Evolutionary conservation across 2,113 vertebrate genomes (phyloP).

Genomic region (Theristicus caerulescens): DNA sequence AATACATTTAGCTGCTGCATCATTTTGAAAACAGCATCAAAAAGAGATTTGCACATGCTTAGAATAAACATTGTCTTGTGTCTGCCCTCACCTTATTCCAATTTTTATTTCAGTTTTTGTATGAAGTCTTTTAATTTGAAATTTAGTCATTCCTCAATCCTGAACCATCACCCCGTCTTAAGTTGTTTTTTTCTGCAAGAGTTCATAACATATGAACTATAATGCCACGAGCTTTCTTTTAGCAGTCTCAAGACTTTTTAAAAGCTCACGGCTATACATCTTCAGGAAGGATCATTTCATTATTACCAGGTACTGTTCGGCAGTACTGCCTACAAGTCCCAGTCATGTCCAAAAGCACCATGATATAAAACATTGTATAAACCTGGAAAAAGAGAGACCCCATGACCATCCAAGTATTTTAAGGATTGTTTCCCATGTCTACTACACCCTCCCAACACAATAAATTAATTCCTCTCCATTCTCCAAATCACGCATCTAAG

Average conservation of each 20-base stretch:
- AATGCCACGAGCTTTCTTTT: neutral
- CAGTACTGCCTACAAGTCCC: neutral
- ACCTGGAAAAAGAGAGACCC: neutral
- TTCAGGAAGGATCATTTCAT: neutral
- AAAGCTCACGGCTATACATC: neutral
- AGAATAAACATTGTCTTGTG: conserved; percentile 7
- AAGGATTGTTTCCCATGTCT: neutral
- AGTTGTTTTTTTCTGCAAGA: neutral
- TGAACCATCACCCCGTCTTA: neutral
- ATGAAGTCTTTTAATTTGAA: neutral
- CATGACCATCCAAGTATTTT: neutral
- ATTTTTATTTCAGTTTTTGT: neutral
- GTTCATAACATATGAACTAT: neutral
- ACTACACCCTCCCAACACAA: neutral
- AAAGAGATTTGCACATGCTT: conserved; percentile 23
- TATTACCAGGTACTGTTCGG: neutral
- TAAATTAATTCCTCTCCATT: neutral
- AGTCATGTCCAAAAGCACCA: neutral
- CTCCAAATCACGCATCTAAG: neutral
- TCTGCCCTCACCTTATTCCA: neutral
- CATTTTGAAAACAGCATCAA: conserved; percentile 47
- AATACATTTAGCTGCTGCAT: conserved; percentile 36
- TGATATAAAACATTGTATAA: neutral
- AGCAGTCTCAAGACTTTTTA: neutral
- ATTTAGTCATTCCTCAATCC: neutral